These are phyloP conservation scores for Leptestheria dahalacensis DNA, from an alignment of 1,140 invertebrate species.

Conservation along the genomic window DNA sequence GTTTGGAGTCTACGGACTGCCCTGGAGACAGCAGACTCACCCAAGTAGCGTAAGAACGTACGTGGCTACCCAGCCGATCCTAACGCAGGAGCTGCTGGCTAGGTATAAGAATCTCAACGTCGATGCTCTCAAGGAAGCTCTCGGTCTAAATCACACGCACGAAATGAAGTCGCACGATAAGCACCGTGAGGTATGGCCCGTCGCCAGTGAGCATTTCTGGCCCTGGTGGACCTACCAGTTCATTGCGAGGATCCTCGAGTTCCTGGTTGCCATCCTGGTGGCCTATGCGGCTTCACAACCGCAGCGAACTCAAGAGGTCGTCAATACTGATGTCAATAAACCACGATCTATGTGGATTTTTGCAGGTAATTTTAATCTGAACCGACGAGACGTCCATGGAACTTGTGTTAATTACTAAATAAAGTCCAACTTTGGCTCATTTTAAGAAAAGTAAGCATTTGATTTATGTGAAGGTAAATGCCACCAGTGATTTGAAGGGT, in stretches of 20 bases:
- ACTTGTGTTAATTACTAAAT: no score
- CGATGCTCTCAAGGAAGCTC: background rate
- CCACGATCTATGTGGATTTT: slow-evolving; percentile 3
- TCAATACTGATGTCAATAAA: background rate
- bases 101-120: background rate
- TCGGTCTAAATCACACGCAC: background rate
- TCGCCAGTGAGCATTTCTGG: slow-evolving; percentile 38
- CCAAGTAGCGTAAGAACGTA: background rate
- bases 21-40: slow-evolving; percentile 20
- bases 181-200: slow-evolving; percentile 1
- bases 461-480: no score
- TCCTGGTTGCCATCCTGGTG: slow-evolving; percentile 61
- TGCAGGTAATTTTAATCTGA: no score
- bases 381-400: no score
- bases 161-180: background rate
- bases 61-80: background rate
- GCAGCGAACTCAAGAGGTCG: slow-evolving; percentile 17
- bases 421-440: no score
- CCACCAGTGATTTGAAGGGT: no score
- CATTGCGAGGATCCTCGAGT: slow-evolving; percentile 61
- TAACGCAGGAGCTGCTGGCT: slow-evolving; percentile 9
- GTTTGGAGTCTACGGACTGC: slow-evolving; percentile 45
- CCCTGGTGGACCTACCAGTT: slow-evolving; percentile 79
- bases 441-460: no score
- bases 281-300: slow-evolving; percentile 57